These are phyloP conservation scores for Trissolcus basalis DNA, from an alignment of 1,140 invertebrate species.

Conservation along the genomic window DNA sequence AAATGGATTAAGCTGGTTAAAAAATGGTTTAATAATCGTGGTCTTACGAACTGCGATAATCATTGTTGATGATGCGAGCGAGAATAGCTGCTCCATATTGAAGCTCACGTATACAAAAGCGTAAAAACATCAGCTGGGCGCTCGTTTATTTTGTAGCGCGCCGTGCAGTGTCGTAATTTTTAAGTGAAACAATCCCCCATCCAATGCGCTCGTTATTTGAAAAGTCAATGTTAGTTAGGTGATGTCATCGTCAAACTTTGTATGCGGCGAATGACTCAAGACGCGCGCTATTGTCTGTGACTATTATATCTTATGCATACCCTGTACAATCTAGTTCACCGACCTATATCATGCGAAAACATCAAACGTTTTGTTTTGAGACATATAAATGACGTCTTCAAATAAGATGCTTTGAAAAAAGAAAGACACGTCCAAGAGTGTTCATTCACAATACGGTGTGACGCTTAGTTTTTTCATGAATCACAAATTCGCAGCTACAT, in stretches of 20 bases:
- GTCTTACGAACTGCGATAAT: constrained; percentile 37
- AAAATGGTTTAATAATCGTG: constrained; percentile 45
- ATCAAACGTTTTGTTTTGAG: too few relatives aligned
- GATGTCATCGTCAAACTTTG: constrained; percentile 36
- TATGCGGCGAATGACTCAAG: constrained; percentile 41
- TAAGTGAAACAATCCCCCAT: constrained; percentile 34
- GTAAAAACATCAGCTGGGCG: constrained; percentile 31
- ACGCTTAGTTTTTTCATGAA: too few relatives aligned
- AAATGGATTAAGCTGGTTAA: constrained; percentile 38
- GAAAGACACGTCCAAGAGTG: constrained; percentile 49
- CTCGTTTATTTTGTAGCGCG: constrained; percentile 17
- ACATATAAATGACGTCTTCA: too few relatives aligned
- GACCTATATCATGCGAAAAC: constrained; percentile 69
- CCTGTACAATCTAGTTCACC: constrained; percentile 57
- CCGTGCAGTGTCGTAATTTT: constrained; percentile 42
- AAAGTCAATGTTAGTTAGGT: constrained; percentile 38
- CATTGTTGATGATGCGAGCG: constrained; percentile 36
- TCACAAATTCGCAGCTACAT: not conserved
- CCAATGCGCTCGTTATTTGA: constrained; percentile 38
- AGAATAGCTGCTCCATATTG: constrained; percentile 35
- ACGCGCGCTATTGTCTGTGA: constrained; percentile 60
- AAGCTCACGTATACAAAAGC: constrained; percentile 22
- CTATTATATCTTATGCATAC: constrained; percentile 69
- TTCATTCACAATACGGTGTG: too few relatives aligned
- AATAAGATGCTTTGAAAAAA: constrained; percentile 55